phyloP scores from a whole-genome alignment of 2,113 vertebrate species.

The Hemiprocne comata region DNA sequence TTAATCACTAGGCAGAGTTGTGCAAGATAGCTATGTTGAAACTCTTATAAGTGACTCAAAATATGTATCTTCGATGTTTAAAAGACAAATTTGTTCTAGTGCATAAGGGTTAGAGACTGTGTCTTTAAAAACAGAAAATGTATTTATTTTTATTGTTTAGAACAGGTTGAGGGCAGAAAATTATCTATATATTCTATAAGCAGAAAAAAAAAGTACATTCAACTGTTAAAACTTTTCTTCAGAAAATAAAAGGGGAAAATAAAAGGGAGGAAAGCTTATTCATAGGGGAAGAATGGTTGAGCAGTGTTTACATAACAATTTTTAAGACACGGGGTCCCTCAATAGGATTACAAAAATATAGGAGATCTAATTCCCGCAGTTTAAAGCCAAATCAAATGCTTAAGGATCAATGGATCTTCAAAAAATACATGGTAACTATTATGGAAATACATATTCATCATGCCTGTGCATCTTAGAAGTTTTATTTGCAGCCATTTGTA shows the following conservation, averaged over 20 bases:
- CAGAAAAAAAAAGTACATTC: neutral
- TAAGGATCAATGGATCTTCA: neutral
- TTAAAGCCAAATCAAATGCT: neutral
- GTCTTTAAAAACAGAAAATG: neutral
- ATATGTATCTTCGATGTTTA: neutral
- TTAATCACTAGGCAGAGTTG: neutral
- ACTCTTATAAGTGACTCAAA: neutral
- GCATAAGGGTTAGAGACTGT: neutral
- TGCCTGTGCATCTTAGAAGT: neutral
- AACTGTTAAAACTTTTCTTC: neutral
- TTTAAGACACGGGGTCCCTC: neutral
- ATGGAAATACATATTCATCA: neutral
- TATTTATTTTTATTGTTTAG: neutral
- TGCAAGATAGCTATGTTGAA: neutral
- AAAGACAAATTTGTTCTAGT: neutral
- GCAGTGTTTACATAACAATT: neutral
- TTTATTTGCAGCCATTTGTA: constrained; percentile 12
- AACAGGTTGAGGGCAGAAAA: neutral
- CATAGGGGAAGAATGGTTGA: neutral
- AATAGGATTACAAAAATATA: neutral
- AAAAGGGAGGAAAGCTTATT: neutral
- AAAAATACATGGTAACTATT: neutral
- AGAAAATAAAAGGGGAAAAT: constrained; percentile 1
- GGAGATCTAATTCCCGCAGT: neutral
- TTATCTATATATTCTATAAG: neutral